Evolutionary conservation across 2,113 vertebrate species (phyloP).

Genomic region (Podilymbus podiceps): DNA sequence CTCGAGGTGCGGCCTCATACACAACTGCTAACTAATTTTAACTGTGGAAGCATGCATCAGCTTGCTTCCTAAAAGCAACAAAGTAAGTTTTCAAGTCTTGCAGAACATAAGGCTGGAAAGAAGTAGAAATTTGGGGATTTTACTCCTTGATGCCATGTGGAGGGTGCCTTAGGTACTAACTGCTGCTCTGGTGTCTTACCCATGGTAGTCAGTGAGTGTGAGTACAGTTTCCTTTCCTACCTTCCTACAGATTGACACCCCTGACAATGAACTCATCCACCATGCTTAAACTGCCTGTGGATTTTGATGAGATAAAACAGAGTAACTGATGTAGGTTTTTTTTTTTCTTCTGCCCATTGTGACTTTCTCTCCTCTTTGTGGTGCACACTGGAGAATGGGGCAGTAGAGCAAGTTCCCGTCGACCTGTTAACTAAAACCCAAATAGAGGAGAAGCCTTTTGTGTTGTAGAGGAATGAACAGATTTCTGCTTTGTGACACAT

Average conservation of each 20-base stretch:
- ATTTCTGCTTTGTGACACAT: neutral
- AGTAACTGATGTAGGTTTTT: neutral
- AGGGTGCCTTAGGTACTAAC: neutral
- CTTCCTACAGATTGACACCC: neutral
- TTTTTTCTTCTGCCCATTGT: neutral
- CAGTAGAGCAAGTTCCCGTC: neutral
- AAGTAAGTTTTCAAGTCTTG: neutral
- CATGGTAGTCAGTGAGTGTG: neutral
- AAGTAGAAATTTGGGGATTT: neutral
- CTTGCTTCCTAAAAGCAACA: neutral
- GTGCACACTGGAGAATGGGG: neutral
- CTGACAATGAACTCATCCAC: neutral
- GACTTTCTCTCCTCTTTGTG: neutral
- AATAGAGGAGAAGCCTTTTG: neutral
- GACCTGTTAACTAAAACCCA: neutral
- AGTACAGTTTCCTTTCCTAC: neutral
- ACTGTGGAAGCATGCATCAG: neutral
- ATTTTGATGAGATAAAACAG: neutral
- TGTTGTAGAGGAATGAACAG: neutral
- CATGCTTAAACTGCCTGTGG: neutral
- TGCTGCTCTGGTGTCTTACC: neutral
- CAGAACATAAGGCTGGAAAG: neutral
- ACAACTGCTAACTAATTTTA: neutral
- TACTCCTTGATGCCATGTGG: neutral
- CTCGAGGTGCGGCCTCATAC: no score